Evolutionary conservation across 2,888 invertebrate species (phyloP).

Genomic region (Polietes domitor): DNA sequence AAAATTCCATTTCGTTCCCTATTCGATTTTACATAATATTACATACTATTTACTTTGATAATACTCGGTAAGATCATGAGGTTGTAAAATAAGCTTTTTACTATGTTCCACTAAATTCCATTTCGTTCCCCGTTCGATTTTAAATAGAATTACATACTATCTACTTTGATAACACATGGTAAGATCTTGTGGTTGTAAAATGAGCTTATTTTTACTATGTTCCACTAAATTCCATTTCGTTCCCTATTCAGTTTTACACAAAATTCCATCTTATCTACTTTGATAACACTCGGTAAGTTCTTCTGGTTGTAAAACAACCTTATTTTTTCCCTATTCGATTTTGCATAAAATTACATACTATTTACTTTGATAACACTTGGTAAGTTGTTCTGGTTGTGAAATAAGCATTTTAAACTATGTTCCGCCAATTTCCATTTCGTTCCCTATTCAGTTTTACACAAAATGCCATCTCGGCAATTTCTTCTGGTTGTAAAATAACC

Average conservation of each 20-base stretch:
- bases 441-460: not conserved
- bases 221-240: constrained; percentile 20
- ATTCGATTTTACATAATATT: not conserved
- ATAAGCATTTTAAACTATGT: not conserved
- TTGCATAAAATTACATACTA: not conserved
- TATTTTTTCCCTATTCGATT: not conserved
- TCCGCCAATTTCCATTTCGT: not conserved
- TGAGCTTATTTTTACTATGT: constrained; percentile 5
- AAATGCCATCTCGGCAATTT: not conserved
- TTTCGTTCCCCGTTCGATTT: not conserved
- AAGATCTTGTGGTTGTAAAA: not conserved
- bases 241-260: not conserved
- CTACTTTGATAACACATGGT: not conserved
- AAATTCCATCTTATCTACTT: not conserved
- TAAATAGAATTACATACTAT: not conserved
- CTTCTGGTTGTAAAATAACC: not conserved
- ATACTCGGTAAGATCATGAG: not conserved
- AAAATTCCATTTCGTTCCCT: constrained; percentile 27
- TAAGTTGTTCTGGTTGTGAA: not conserved
- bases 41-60: not conserved
- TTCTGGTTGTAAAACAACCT: too few species aligned
- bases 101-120: not conserved
- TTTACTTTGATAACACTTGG: not conserved
- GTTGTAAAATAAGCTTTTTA: not conserved
- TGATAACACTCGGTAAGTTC: too few species aligned